Conservation (phyloP, 2,113 vertebrate genomes). For the Microtus richardsoni region DNA sequence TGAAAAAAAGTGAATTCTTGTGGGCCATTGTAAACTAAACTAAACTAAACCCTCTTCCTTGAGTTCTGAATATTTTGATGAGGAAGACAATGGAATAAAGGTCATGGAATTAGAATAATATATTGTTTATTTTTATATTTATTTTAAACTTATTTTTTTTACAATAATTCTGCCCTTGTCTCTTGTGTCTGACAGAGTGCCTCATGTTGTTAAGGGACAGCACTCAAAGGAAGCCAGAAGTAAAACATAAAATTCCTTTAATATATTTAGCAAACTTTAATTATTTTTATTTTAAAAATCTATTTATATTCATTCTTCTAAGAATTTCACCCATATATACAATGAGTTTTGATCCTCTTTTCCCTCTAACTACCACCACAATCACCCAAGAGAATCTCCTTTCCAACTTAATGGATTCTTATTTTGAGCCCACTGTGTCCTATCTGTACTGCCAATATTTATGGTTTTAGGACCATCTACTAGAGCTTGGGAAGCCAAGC, state of each 20-base stretch:
- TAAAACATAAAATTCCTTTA: background rate
- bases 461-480: no score
- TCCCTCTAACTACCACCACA: no score
- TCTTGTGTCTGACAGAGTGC: background rate
- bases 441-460: background rate
- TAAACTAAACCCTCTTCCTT: background rate
- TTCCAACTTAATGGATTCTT: background rate
- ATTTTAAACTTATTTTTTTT: background rate
- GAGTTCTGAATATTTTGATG: constrained; percentile 10
- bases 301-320: background rate
- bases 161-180: background rate
- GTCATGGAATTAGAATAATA: background rate
- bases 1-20: background rate
- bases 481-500: background rate
- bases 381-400: background rate
- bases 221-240: background rate
- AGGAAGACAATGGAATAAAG: background rate
- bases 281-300: background rate
- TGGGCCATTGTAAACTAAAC: background rate
- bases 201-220: background rate
- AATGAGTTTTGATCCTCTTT: background rate
- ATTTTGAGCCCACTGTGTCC: background rate
- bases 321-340: background rate
- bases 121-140: background rate
- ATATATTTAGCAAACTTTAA: background rate